Evolutionary conservation across 1,140 invertebrate genomes (phyloP), one percentile per base, ranked within the genome.

Genomic region (Drosophila carrolli): DNA sequence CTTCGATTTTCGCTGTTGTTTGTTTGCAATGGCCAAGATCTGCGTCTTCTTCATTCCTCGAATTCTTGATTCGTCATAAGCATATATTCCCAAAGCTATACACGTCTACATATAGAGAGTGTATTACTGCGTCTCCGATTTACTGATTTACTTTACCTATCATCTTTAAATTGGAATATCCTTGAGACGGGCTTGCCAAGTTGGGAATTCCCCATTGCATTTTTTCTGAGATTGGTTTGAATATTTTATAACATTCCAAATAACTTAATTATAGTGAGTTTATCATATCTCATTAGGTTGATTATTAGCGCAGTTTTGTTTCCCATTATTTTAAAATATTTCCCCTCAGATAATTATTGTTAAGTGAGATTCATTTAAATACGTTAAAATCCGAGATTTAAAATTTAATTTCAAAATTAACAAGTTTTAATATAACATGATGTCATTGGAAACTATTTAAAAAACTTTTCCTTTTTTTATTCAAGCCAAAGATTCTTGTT

Each of bases 31-130:
- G 65, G 54, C 29, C 63, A 16, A 75, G 54, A 62, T 73, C 55
- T 75, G 72, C 73, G 71, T 40, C 38, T 55, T 73, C 51, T 75
- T 38, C 48, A 43, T 67, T 67, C 55, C 29, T 44, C 32, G 47
- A 66, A 76, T 68, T 67, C 55, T 76, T 68, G 27, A 76, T 76
- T 59, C 57, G 55, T 76, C 74, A 76, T 75, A 66, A 38, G 29
- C 46, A 75, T 66, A 58, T 74, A 73, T 50, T 38, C 53, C 71
- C 59, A 32, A 50, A 56, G 44, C 67, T 74, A 63, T 65, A 63
- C 43, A 67, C 27, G 9, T 37, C 19, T 63, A 5, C 46, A 60
- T 43, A 41, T 35, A 14, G 19, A 47, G 37, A 13, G 13, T 27
- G 37, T 50, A 46, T 66, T 27, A 29, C 60, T 50, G 23, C 35